A percentile compares a stretch with the other conserved stretches of the same genome.
Evolutionary conservation across 2,797 vertebrate genomes (phyloP).

Genomic region (Myotis pilosus): DNA sequence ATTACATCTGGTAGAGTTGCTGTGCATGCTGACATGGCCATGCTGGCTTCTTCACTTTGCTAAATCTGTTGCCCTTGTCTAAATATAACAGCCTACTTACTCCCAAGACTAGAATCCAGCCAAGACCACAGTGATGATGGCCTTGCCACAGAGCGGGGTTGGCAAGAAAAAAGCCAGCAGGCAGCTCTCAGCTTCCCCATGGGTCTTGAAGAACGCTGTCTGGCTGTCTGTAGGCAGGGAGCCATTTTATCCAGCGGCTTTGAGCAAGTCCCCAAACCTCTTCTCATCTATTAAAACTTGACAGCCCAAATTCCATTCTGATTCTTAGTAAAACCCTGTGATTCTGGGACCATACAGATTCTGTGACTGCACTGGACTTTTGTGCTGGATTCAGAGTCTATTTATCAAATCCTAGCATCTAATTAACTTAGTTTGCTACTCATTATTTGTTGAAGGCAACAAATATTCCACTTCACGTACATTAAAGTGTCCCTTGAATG

Average conservation of each 20-base stretch:
- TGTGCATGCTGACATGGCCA: accelerated
- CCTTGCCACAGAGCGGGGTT: neutral
- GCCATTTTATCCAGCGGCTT: neutral
- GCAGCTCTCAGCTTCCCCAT: accelerated
- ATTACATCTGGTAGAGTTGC: neutral
- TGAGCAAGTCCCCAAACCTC: neutral
- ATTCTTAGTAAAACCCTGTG: neutral
- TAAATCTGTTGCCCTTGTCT: neutral
- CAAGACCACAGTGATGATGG: neutral
- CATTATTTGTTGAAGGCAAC: neutral
- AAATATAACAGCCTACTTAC: neutral
- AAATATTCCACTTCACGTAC: no score
- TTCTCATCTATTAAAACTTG: neutral
- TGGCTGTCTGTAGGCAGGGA: accelerated
- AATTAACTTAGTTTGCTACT: neutral
- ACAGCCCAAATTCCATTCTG: neutral
- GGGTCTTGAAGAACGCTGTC: accelerated
- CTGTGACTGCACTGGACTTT: neutral
- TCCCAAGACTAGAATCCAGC: neutral
- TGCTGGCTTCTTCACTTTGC: neutral
- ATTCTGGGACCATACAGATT: neutral
- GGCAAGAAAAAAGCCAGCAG: neutral
- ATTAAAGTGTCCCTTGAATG: neutral
- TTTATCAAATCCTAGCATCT: neutral
- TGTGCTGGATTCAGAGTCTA: neutral